Evolutionary conservation across 2,113 vertebrate genomes (phyloP).

Genomic region (Ictalurus furcatus): DNA sequence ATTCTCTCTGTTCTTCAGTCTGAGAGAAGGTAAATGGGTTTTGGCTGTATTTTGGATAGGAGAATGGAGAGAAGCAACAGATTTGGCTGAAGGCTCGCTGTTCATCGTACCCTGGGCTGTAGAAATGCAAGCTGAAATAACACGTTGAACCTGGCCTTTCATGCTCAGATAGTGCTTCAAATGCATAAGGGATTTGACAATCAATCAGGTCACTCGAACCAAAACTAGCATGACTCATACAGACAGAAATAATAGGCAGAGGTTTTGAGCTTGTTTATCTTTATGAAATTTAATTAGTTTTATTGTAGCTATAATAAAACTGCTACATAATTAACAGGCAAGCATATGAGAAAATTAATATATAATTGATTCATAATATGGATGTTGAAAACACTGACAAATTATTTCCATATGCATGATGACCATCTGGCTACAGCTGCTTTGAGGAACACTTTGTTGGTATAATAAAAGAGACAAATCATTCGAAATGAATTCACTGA

Average conservation of each 20-base stretch:
- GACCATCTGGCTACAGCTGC: not conserved
- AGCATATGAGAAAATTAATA: conserved; percentile 18
- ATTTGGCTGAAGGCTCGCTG: not conserved
- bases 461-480: conserved; percentile 13
- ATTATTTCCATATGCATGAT: conserved; percentile 13
- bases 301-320: not conserved
- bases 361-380: not conserved
- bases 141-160: conserved; percentile 10
- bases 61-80: not conserved
- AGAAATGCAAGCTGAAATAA: conserved; percentile 34
- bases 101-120: not conserved
- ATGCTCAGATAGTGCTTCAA: not conserved
- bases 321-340: not conserved
- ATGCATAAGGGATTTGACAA: not conserved
- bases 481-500: not conserved
- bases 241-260: not conserved
- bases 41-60: conserved; percentile 10
- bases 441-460: not conserved
- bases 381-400: conserved; percentile 10
- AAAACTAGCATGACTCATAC: not conserved
- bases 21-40: conserved; percentile 2
- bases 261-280: not conserved
- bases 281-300: not conserved
- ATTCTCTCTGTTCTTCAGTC: conserved; percentile 6
- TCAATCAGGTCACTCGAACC: not conserved